phyloP scores from a whole-genome alignment of 1,140 invertebrate species.

The Drosophila sproati region DNA sequence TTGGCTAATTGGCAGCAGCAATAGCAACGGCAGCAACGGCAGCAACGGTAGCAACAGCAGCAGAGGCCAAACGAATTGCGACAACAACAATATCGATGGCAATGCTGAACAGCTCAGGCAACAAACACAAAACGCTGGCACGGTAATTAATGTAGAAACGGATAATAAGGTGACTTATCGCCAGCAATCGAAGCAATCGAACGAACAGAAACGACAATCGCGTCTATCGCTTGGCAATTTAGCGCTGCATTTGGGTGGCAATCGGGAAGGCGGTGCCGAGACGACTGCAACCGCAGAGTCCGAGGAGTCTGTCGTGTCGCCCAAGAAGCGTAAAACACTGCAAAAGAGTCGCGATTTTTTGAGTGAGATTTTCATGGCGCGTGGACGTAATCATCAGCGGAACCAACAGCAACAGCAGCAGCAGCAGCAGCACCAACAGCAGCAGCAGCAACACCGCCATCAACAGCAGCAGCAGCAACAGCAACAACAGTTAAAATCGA shows the following conservation, averaged over 20 bases:
- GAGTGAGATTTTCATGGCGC: slow-evolving; percentile 82
- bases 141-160: slow-evolving; percentile 37
- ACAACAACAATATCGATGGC: slow-evolving; percentile 56
- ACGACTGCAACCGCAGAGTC: not conserved
- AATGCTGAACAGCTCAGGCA: slow-evolving; percentile 8
- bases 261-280: slow-evolving; percentile 9
- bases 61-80: slow-evolving; percentile 23
- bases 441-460: slow-evolving; percentile 32
- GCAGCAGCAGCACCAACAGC: slow-evolving; percentile 54
- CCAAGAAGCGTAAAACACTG: slow-evolving; percentile 63
- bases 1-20: slow-evolving; percentile 57
- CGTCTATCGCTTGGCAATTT: slow-evolving; percentile 59
- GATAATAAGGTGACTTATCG: slow-evolving; percentile 35
- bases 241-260: slow-evolving; percentile 30
- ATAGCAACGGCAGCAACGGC: slow-evolving; percentile 2
- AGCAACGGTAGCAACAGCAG: slow-evolving; percentile 34
- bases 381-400: slow-evolving; percentile 83
- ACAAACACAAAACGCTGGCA: slow-evolving; percentile 24
- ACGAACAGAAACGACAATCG: slow-evolving; percentile 65
- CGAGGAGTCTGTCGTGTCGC: slow-evolving; percentile 13
- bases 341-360: slow-evolving; percentile 79
- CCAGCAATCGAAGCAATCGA: slow-evolving; percentile 49
- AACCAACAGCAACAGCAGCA: slow-evolving; percentile 68
- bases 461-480: slow-evolving; percentile 39
- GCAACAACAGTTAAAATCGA: slow-evolving; percentile 35